Evolutionary conservation across 2,113 vertebrate genomes (phyloP).

Genomic region (Equus quagga): DNA sequence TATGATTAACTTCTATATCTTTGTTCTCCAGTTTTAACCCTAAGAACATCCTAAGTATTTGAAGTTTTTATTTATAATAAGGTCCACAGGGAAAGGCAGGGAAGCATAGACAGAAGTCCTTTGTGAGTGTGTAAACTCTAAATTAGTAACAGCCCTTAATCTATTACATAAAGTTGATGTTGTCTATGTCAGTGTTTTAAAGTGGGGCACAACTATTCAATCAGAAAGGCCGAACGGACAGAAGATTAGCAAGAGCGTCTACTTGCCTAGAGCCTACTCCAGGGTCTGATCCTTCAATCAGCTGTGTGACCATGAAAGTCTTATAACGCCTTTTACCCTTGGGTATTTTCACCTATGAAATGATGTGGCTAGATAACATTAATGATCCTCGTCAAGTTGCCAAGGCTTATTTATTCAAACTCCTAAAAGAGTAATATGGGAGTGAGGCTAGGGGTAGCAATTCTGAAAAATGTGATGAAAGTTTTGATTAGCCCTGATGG

Average conservation of each 20-base stretch:
- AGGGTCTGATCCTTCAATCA: background rate
- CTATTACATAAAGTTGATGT: background rate
- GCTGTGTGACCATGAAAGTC: background rate
- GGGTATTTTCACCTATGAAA: background rate
- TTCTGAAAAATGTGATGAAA: background rate
- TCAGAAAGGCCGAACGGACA: background rate
- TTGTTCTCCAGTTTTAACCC: background rate
- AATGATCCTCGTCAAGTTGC: background rate
- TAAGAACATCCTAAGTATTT: background rate
- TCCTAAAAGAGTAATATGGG: background rate
- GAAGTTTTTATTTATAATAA: background rate
- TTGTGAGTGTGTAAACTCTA: background rate
- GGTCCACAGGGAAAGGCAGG: background rate
- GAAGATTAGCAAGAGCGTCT: background rate
- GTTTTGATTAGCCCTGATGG: background rate
- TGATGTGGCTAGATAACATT: background rate
- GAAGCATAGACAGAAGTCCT: background rate
- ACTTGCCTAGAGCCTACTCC: background rate
- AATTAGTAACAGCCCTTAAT: constrained; percentile 6
- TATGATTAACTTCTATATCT: background rate
- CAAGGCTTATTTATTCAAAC: background rate
- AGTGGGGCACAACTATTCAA: background rate
- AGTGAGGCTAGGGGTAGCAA: background rate
- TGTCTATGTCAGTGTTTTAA: background rate
- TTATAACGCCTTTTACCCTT: background rate